Base-by-base conservation (phyloP, 2,797 vertebrate species). In the Pterois miles region DNA sequence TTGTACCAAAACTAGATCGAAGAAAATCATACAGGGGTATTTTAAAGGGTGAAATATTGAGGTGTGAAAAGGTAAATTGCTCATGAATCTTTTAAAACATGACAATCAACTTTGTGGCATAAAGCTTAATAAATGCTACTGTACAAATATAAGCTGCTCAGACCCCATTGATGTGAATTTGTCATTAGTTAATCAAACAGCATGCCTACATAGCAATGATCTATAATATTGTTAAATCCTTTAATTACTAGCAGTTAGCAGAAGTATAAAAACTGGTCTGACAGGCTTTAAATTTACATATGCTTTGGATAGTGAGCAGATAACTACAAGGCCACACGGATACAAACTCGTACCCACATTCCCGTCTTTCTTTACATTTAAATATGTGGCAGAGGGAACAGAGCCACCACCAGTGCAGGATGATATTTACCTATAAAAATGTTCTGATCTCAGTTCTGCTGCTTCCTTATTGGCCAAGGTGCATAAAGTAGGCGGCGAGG, bases 391-490 rank as follows among this genome's bases (percentile, higher is more conserved):
- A 16, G 43, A 65, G 58, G 34, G 52, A 50, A 57, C 0, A 56
- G 14, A 78, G 53, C 34, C 52, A 74, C 33, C 52, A 69, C 54
- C 20, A 25, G 16, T 33, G 59, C 59, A 3, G 25, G 29, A 48
- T 3, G 58, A 81, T 25, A 16, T 64, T 1, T 53, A 57, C 65
- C 64, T 33, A 68, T 46, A 56, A 71, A 75, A 25, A 58, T 14
- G 54, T 27, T 68, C 53, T 46, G 40, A 68, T 34, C 43, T 48
- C 38, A 65, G 53, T 6, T 72, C 38, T 70, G 50, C 73, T 74
- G 71, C 66, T 36, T 52, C 25, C 33, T 70, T 29, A 84, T 80
- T 76, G 78, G 84, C 22, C 57, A 13, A 34, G 48, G 34, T 66
- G 36, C 1, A 4, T 36, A 31, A 73, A 71, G 70, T 6, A 63